Conservation (phyloP, 2,888 invertebrate genomes). For the Dicyrtomina minuta region DNA sequence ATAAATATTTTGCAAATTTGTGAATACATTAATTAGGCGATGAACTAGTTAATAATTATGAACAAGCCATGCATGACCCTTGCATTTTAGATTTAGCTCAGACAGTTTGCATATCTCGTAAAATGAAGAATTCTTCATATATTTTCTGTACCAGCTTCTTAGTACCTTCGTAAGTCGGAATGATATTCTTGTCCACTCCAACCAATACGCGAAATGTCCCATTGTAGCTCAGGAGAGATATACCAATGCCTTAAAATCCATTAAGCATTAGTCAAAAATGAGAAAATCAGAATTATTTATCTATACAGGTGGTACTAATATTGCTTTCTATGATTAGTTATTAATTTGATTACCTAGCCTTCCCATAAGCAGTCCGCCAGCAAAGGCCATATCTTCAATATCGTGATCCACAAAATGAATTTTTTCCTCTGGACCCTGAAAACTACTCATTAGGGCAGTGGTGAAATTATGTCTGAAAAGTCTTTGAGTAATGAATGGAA, state of each 20-base stretch:
- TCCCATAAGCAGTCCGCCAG: conserved; percentile 18
- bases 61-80: no score
- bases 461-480: conserved; percentile 18
- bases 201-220: conserved; percentile 14
- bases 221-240: conserved; percentile 22
- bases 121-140: conserved; percentile 10
- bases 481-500: conserved; percentile 7
- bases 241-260: conserved; percentile 13
- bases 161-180: not conserved
- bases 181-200: conserved; percentile 21
- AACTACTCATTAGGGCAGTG: conserved; percentile 15
- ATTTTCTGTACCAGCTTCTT: not conserved
- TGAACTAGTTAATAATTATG: no score
- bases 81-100: no score
- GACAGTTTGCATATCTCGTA: conserved; percentile 10
- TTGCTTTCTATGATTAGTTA: no score
- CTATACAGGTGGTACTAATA: not conserved
- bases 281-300: not conserved
- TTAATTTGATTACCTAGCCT: no score
- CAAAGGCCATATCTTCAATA: conserved; percentile 19
- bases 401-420: conserved; percentile 1
- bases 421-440: conserved; percentile 13
- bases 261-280: no score
- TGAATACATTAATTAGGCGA: no score
- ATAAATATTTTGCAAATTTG: no score